Evolutionary conservation across 2,113 vertebrate genomes (phyloP).

Genomic region (Abramis brama): DNA sequence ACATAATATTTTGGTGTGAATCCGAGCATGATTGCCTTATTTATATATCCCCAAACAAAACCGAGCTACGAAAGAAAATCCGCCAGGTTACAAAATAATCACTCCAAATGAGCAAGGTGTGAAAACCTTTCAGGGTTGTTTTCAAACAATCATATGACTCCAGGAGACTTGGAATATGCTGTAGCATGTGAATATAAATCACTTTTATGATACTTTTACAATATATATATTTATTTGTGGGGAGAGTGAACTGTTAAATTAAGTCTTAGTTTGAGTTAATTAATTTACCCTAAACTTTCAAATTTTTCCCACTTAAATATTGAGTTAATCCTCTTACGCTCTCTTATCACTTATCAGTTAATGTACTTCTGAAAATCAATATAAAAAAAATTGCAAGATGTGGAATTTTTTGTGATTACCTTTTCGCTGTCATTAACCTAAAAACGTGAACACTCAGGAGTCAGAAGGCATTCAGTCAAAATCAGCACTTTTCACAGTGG

Average conservation of each 20-base stretch:
- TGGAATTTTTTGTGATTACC: constrained; percentile 21
- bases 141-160: background rate
- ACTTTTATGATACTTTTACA: background rate
- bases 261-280: constrained; percentile 3
- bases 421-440: constrained; percentile 50
- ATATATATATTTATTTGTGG: background rate
- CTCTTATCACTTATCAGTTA: constrained; percentile 21
- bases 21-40: background rate
- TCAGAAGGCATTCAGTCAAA: constrained; percentile 27
- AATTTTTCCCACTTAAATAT: background rate
- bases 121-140: background rate
- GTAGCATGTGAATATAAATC: background rate
- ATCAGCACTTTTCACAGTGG: constrained; percentile 54
- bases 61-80: background rate
- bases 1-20: background rate
- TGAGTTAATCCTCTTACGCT: constrained; percentile 22
- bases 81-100: background rate
- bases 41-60: background rate
- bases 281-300: background rate
- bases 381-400: background rate
- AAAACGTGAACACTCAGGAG: background rate
- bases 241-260: background rate
- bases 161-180: background rate
- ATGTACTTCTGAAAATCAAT: background rate
- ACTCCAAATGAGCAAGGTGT: background rate